These are phyloP conservation scores for Osmerus eperlanus DNA, from an alignment of 2,113 vertebrate genomes.

Conservation along the genomic window DNA sequence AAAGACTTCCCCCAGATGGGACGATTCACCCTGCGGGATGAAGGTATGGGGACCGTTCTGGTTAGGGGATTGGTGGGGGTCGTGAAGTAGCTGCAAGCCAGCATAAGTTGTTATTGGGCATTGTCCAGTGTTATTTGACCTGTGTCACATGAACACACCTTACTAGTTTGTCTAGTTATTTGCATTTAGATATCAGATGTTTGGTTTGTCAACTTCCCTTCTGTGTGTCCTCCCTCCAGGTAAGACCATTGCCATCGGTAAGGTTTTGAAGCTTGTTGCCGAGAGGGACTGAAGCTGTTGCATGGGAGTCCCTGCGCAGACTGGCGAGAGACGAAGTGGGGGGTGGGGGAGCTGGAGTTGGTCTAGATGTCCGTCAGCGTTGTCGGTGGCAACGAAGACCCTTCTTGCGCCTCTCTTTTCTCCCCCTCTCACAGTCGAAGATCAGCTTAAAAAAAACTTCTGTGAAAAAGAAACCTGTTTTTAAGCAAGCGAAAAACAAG, in stretches of 20 bases:
- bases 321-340: not conserved
- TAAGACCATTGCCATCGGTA: slow-evolving; percentile 92
- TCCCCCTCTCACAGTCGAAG: slow-evolving; percentile 74
- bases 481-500: slow-evolving; percentile 48
- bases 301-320: slow-evolving; percentile 15
- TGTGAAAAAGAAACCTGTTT: slow-evolving; percentile 62
- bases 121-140: no score
- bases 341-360: slow-evolving; percentile 26
- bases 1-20: slow-evolving; percentile 94
- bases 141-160: no score
- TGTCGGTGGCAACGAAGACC: slow-evolving; percentile 42
- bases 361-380: slow-evolving; percentile 53
- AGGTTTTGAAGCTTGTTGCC: slow-evolving; percentile 91
- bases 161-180: no score
- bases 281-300: slow-evolving; percentile 83
- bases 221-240: slow-evolving; percentile 59
- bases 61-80: not conserved
- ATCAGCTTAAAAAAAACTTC: slow-evolving; percentile 63
- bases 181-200: not conserved
- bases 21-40: slow-evolving; percentile 87
- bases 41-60: slow-evolving; percentile 65
- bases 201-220: not conserved
- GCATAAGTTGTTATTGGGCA: not conserved
- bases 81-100: not conserved
- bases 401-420: slow-evolving; percentile 78